Evolutionary conservation across 2,113 vertebrate genomes (phyloP).

Genomic region (Xiphophorus couchianus): DNA sequence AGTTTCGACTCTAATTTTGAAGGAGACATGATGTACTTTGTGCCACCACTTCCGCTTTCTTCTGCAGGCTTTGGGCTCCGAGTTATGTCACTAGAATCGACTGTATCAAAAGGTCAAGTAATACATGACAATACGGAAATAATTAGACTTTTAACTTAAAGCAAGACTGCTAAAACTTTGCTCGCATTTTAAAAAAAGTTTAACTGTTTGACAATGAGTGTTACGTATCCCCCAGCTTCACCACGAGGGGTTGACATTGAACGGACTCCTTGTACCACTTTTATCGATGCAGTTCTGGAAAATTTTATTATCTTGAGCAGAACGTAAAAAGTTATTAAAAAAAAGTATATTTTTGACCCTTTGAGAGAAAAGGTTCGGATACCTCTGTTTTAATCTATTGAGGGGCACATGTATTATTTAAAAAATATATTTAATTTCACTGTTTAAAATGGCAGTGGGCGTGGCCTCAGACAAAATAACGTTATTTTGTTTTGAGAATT

Average conservation of each 20-base stretch:
- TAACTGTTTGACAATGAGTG: neutral
- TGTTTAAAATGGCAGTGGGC: neutral
- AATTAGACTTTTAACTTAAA: neutral
- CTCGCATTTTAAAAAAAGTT: neutral
- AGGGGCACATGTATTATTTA: too few relatives aligned
- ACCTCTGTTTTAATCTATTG: too few relatives aligned
- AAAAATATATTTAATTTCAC: too few relatives aligned
- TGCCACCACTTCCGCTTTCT: neutral
- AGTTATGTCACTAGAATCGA: constrained; percentile 57
- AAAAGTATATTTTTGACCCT: too few relatives aligned
- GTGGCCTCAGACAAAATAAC: neutral
- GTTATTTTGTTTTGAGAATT: neutral
- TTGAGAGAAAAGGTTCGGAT: too few relatives aligned
- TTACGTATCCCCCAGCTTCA: neutral
- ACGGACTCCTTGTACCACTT: neutral
- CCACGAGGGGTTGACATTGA: constrained; percentile 31
- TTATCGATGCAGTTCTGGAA: neutral
- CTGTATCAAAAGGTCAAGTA: constrained; percentile 1
- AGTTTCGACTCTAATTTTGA: constrained; percentile 43
- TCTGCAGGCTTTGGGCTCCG: constrained; percentile 8
- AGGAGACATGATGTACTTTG: neutral
- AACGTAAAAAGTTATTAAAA: too few relatives aligned
- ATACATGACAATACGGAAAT: neutral
- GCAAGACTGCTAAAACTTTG: neutral
- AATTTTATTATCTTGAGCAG: neutral